A percentile compares a stretch with the other conserved stretches of the same genome.
Evolutionary conservation across 2,797 vertebrate genomes (phyloP).

Genomic region (Catostomus latipinnis): DNA sequence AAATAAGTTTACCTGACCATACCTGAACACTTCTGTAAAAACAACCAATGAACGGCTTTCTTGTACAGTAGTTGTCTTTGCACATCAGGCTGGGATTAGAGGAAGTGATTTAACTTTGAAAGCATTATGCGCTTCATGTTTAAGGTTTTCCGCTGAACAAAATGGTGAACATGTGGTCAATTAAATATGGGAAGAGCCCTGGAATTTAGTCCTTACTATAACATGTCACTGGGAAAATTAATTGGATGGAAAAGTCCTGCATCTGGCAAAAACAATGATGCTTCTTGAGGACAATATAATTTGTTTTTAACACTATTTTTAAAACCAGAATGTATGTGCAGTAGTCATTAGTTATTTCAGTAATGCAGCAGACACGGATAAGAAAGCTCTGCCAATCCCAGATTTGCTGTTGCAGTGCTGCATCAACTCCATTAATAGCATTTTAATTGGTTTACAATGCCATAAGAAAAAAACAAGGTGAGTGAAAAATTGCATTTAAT

Average conservation of each 20-base stretch:
- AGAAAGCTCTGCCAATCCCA: not conserved
- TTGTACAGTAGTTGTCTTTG: too few relatives aligned
- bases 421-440: too few relatives aligned
- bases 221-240: conserved; percentile 10
- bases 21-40: too few relatives aligned
- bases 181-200: conserved; percentile 5
- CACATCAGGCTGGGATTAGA: not conserved
- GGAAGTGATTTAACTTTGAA: not conserved
- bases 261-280: conserved; percentile 2
- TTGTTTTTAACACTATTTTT: conserved; percentile 1
- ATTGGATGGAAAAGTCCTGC: not conserved
- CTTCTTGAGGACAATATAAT: not conserved
- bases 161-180: conserved; percentile 1
- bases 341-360: not conserved
- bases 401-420: too few relatives aligned
- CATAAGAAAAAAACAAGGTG: too few relatives aligned
- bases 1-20: too few relatives aligned
- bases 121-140: not conserved
- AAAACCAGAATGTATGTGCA: not conserved
- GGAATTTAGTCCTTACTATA: not conserved
- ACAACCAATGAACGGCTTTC: too few relatives aligned
- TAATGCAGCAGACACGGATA: not conserved
- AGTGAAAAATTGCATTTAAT: too few relatives aligned
- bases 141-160: not conserved
- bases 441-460: too few relatives aligned